phyloP scores from a whole-genome alignment of 1,140 invertebrate genomes.

The Diplogasteroides magnus region DNA sequence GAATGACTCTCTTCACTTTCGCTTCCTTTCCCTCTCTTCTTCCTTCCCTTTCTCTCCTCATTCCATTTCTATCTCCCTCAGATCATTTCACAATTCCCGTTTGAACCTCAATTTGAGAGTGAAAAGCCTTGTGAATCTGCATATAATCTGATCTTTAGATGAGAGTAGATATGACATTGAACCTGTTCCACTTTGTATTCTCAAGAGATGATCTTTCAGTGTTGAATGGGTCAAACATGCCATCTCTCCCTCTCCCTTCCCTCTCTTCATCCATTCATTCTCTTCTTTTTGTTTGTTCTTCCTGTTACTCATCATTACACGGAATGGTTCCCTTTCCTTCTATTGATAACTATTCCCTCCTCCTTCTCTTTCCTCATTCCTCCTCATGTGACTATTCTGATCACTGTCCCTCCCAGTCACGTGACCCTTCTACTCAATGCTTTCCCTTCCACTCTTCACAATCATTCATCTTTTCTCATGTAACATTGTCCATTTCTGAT shows the following conservation, averaged over 20 bases:
- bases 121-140: background rate
- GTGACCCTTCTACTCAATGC: background rate
- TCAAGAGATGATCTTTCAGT: too few relatives aligned
- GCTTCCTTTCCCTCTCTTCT: background rate
- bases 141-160: too few relatives aligned
- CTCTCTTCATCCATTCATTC: slow-evolving; percentile 4
- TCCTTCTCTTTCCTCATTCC: slow-evolving; percentile 1
- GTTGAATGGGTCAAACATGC: slow-evolving; percentile 6
- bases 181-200: too few relatives aligned
- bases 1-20: background rate
- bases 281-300: slow-evolving; percentile 11
- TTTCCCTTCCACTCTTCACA: slow-evolving; percentile 11
- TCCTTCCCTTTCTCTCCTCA: background rate
- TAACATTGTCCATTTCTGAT: slow-evolving; percentile 12
- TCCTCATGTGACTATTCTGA: slow-evolving; percentile 2
- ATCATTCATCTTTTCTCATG: slow-evolving; percentile 13
- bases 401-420: background rate
- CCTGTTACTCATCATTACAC: slow-evolving; percentile 14
- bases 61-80: background rate
- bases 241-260: slow-evolving; percentile 4
- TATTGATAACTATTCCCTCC: background rate
- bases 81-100: background rate
- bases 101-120: slow-evolving; percentile 15
- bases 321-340: slow-evolving; percentile 1
- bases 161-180: too few relatives aligned